Evolutionary conservation across 2,888 invertebrate species (phyloP).

Genomic region (Scaeva pyrastri): DNA sequence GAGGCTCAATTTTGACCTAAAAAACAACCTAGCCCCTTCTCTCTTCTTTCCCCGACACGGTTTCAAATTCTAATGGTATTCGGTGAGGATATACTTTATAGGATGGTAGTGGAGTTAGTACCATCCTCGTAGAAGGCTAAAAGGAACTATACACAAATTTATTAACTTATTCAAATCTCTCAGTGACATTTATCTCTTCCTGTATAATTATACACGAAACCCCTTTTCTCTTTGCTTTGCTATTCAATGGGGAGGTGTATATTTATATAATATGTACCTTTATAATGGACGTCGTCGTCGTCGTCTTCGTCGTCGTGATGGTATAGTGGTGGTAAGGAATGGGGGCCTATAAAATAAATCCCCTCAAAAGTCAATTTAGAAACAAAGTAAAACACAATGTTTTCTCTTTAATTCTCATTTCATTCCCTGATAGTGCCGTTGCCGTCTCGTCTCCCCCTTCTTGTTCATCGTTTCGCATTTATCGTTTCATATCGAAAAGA

Average conservation of each 20-base stretch:
- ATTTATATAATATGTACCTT: background rate
- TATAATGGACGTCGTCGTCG: background rate
- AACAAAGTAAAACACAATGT: conserved; percentile 65
- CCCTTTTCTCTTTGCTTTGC: background rate
- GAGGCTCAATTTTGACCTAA: conserved; percentile 17
- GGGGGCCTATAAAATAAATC: conserved; percentile 41
- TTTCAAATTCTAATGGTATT: background rate
- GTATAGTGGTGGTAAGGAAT: too few relatives aligned
- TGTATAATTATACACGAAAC: conserved; percentile 62
- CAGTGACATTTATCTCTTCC: conserved; percentile 74
- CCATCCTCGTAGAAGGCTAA: background rate
- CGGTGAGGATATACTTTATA: background rate
- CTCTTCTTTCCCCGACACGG: background rate
- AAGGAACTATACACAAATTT: conserved; percentile 69
- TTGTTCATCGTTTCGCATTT: background rate
- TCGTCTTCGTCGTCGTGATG: too few relatives aligned
- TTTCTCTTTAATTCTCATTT: conserved; percentile 43
- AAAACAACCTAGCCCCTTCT: conserved; percentile 12
- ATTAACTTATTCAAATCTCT: conserved; percentile 76
- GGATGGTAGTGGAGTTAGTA: too few relatives aligned
- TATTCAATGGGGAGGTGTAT: too few relatives aligned
- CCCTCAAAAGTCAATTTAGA: conserved; percentile 69
- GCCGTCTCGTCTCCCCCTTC: background rate
- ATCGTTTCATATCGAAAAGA: background rate
- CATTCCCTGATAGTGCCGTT: background rate